These are phyloP conservation scores for Channa argus DNA, from an alignment of 2,113 vertebrate species.

Conservation along the genomic window DNA sequence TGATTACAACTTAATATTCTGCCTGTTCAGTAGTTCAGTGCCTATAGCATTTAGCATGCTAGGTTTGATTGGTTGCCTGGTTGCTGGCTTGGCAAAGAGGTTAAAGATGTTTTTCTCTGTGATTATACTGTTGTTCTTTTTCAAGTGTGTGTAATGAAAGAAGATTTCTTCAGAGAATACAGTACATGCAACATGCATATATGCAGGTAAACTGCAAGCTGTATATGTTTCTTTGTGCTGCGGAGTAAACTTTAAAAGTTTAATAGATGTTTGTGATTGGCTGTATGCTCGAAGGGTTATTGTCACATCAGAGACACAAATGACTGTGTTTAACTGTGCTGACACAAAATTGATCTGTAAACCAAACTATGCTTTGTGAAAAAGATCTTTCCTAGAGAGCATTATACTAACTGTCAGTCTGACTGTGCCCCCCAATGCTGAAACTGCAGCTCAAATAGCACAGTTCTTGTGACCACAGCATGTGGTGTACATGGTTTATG, in stretches of 20 bases:
- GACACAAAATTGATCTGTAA: too few species aligned
- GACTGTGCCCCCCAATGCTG: background rate
- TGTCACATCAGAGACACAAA: too few species aligned
- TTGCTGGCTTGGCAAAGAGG: slow-evolving; percentile 24
- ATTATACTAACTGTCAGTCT: background rate
- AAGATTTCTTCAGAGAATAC: slow-evolving; percentile 1
- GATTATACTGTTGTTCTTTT: slow-evolving; percentile 30
- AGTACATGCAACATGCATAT: background rate
- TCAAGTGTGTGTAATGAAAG: slow-evolving; percentile 3
- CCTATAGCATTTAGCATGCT: slow-evolving; percentile 44
- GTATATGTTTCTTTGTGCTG: background rate
- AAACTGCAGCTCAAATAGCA: too few species aligned
- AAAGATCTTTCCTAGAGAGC: too few species aligned
- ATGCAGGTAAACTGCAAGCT: background rate
- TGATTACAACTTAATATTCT: slow-evolving; percentile 70
- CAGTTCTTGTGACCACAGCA: too few species aligned
- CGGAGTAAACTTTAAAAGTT: too few species aligned
- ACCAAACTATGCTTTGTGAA: too few species aligned
- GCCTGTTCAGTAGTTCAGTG: slow-evolving; percentile 29
- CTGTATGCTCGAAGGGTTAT: too few species aligned
- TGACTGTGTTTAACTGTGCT: too few species aligned
- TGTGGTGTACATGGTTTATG: too few species aligned
- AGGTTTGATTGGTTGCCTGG: slow-evolving; percentile 50
- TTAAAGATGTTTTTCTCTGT: slow-evolving; percentile 11
- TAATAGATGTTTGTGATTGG: too few species aligned